phyloP scores from a whole-genome alignment of 2,888 invertebrate genomes.

The Sepioteuthis lessoniana region DNA sequence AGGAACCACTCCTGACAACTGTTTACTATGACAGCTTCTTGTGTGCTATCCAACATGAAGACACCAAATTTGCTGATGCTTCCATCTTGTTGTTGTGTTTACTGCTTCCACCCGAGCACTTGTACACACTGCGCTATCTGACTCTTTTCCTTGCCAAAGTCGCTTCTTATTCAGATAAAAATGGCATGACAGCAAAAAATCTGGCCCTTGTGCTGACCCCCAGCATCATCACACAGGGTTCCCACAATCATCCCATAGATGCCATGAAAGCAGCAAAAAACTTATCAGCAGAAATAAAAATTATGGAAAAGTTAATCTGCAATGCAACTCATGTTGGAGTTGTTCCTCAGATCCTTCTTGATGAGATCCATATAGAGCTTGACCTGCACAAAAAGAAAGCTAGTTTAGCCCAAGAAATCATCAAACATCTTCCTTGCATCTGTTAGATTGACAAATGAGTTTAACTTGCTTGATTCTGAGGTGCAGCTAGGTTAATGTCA shows the following conservation, averaged over 20 bases:
- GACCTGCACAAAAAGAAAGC: slow-evolving; percentile 35
- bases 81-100: slow-evolving; percentile 82
- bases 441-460: not conserved
- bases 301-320: slow-evolving; percentile 83
- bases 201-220: slow-evolving; percentile 90
- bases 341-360: slow-evolving; percentile 79
- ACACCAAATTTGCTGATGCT: slow-evolving; percentile 10
- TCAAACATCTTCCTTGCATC: slow-evolving; percentile 41
- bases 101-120: slow-evolving; percentile 84
- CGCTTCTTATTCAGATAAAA: slow-evolving; percentile 81
- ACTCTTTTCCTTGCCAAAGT: slow-evolving; percentile 84
- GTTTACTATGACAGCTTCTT: slow-evolving; percentile 81
- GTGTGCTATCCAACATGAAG: slow-evolving; percentile 73
- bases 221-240: slow-evolving; percentile 81
- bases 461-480: not conserved
- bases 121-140: slow-evolving; percentile 86
- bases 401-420: slow-evolving; percentile 36
- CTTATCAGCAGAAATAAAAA: slow-evolving; percentile 61
- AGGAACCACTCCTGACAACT: slow-evolving; percentile 87
- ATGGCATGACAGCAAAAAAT: slow-evolving; percentile 89
- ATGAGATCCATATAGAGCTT: slow-evolving; percentile 8
- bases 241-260: slow-evolving; percentile 52
- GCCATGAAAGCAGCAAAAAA: slow-evolving; percentile 51
- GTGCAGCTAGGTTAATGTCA: not conserved
- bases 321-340: slow-evolving; percentile 85